Base-by-base conservation (phyloP, 1,140 invertebrate species). In the Bactericera cockerelli region DNA sequence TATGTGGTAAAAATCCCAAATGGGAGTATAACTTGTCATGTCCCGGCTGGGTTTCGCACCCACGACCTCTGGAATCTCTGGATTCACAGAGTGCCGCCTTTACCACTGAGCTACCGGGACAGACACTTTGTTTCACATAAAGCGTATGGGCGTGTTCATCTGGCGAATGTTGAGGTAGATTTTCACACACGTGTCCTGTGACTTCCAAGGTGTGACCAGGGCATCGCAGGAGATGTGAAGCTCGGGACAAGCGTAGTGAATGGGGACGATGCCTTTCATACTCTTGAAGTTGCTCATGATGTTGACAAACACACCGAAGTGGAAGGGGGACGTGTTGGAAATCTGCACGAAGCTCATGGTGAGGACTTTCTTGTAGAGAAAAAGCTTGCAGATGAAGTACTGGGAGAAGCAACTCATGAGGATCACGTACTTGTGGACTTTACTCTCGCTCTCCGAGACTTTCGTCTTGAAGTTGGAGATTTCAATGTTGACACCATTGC, bases 221-320 rank as follows among this genome's bases (percentile, higher is more conserved):
- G 42, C 42, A 49, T 49, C 42, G 19, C 42, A 49, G 22, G 42
- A 49, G 6, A 49, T 49, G 19, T 49, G 42, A 6, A 49, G 19
- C 42, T 49, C 42, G 19, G 42, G 42, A 49, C 42, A 49, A 4
- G 22, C 42, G 19, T 49, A 49, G 22, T 49, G 42, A n/a, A 57
- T 57, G 14, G 60, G 57, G 38, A 61, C 49, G 21, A 61, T 53
- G n/a, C 60, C 60, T 61, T 61, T 61, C 39, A 61, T 61, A 22
- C 42, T 61, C 33, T 49, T 58, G 56, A 49, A 61, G 14, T 21
- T 28, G 25, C 60, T 61, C 25, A 22, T 39, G 21, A 61, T 56
- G 21, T 61, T 42, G 4, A 61, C 38, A 14, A 38, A 61, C 16
- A 56, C 60, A 11, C 56, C 56, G 33, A 61, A 61, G 14, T 55